These are phyloP conservation scores for Poeciliopsis turneri DNA, from an alignment of 2,797 vertebrate genomes.

Conservation along the genomic window DNA sequence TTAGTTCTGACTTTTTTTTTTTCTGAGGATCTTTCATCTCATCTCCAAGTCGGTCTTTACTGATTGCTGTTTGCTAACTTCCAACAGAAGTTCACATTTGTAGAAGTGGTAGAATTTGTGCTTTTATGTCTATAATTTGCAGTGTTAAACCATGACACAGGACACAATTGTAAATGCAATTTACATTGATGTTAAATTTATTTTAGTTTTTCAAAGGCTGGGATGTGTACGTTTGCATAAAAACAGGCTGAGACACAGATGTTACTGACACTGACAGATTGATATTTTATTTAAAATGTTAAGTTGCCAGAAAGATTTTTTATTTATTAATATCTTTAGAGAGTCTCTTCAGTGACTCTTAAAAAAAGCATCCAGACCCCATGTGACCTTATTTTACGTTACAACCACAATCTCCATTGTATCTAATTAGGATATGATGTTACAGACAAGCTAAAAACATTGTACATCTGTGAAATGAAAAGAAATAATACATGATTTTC, in stretches of 20 bases:
- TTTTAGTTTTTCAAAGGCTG: neutral
- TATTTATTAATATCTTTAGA: no score
- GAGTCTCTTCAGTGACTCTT: neutral
- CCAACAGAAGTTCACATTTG: neutral
- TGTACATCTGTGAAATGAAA: neutral
- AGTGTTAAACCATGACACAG: neutral
- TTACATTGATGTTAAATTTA: no score
- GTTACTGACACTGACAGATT: neutral
- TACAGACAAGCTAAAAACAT: neutral
- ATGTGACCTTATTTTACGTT: neutral
- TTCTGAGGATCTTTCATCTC: slow-evolving; percentile 18
- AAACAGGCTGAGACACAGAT: neutral
- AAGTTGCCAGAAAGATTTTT: no score
- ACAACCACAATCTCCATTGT: neutral
- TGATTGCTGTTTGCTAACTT: slow-evolving; percentile 2
- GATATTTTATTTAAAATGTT: neutral
- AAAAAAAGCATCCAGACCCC: neutral
- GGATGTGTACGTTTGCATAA: neutral
- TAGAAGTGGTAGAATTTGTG: neutral
- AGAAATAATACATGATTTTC: no score
- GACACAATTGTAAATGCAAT: neutral
- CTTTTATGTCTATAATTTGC: slow-evolving; percentile 10
- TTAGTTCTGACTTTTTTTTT: slow-evolving; percentile 12
- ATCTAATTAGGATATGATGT: neutral
- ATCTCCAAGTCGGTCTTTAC: slow-evolving; percentile 7